Evolutionary conservation across 2,888 invertebrate genomes (phyloP), one percentile per base, ranked within the genome.

Genomic region (Acrocera orbiculus): DNA sequence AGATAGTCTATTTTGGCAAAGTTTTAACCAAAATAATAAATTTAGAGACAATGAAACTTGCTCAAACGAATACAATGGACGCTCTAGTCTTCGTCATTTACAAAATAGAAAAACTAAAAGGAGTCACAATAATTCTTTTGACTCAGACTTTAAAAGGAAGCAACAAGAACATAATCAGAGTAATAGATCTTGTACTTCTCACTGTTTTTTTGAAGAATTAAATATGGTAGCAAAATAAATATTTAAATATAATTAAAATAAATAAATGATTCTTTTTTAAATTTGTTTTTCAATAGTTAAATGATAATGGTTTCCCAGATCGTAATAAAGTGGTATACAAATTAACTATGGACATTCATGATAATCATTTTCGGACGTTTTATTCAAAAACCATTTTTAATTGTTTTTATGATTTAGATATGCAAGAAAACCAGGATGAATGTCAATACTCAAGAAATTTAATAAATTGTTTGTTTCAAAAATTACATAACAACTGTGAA

Each of bases 401-500:
- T 42, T 81, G 81, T 46, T 80, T 77, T 45, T 72, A 71, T 44
- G 67, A 71, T 43, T 45, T 75, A 29, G 63, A 58, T 14, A 46
- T 56, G 68, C 69, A 64, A 42, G 63, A 64, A 16, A 56, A 61
- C 17, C 62, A 64, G 40, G 70, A 76, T 9, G 69, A 71, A 42
- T 81, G 80, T 46, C 63, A 66, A 31, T 76, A 69, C 48, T 70
- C 79, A 0, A 69, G 68, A 39, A 68, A 70, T 43, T 55, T 79
- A 14, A 52, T 76, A 33, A 65, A 63, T 40, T 81, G 81, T 46
- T 58, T 80, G 45, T 67, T 72, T 0, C 76, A 78, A 40, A 77
- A 73, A 47, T 77, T 74, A n/a, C 64, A 67, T 49, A 64, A 70
- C 4, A 76, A 74, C 49, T 81, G 81, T 47, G 76, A 76, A 14